Evolutionary conservation across 2,113 vertebrate species (phyloP).

Genomic region (Tenebrosternarchus preto): DNA sequence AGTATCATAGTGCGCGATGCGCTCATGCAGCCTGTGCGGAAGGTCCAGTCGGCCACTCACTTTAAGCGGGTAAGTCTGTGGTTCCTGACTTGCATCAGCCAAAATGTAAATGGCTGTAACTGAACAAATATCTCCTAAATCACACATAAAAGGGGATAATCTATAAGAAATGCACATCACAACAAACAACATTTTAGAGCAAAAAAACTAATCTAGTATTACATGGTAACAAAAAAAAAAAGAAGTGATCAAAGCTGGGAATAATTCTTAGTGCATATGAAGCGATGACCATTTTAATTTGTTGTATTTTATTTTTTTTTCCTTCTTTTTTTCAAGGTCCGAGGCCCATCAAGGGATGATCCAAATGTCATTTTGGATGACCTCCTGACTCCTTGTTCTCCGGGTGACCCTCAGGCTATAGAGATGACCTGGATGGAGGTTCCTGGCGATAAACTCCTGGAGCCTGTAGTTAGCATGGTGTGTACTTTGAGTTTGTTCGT

Average conservation of each 20-base stretch:
- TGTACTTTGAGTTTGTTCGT: slow-evolving; percentile 43
- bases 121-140: too few relatives aligned
- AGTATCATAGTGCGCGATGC: slow-evolving; percentile 93
- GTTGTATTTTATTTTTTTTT: not conserved
- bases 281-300: not conserved
- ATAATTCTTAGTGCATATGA: not conserved
- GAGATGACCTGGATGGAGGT: slow-evolving; percentile 98
- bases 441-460: slow-evolving; percentile 89
- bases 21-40: slow-evolving; percentile 95
- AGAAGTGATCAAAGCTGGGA: not conserved
- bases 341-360: slow-evolving; percentile 80
- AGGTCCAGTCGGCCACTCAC: slow-evolving; percentile 95
- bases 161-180: too few relatives aligned
- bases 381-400: slow-evolving; percentile 91
- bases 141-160: too few relatives aligned
- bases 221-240: not conserved
- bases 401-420: slow-evolving; percentile 83
- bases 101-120: too few relatives aligned
- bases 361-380: slow-evolving; percentile 79
- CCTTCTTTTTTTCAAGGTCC: slow-evolving; percentile 72
- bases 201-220: too few relatives aligned
- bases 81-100: too few relatives aligned
- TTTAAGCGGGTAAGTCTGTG: slow-evolving; percentile 86
- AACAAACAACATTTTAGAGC: too few relatives aligned
- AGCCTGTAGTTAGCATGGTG: slow-evolving; percentile 90